Evolutionary conservation across 2,888 invertebrate genomes (phyloP).

Genomic region (Nomada flava): DNA sequence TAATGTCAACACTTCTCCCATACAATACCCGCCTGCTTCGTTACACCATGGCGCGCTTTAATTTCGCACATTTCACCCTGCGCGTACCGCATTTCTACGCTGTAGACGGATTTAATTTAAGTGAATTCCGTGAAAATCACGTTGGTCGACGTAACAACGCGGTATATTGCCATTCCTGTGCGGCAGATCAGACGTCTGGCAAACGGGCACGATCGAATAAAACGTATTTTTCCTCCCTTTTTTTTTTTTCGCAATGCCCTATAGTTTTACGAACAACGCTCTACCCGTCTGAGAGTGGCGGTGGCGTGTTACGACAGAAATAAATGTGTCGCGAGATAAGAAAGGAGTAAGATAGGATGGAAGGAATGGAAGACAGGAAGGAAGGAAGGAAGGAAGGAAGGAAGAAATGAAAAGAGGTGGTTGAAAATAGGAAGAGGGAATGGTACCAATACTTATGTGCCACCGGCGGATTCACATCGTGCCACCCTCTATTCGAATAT

Average conservation of each 20-base stretch:
- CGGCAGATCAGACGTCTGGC: slow-evolving; percentile 53
- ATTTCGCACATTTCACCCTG: slow-evolving; percentile 44
- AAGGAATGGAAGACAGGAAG: slow-evolving; percentile 24
- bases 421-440: slow-evolving; percentile 28
- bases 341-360: slow-evolving; percentile 2
- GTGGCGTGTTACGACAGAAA: slow-evolving; percentile 19
- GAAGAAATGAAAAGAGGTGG: slow-evolving; percentile 27
- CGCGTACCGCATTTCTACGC: slow-evolving; percentile 24
- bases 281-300: slow-evolving; percentile 6
- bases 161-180: slow-evolving; percentile 73
- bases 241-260: neutral
- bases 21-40: neutral
- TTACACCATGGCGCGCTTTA: slow-evolving; percentile 16
- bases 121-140: slow-evolving; percentile 71
- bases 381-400: slow-evolving; percentile 33
- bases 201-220: slow-evolving; percentile 57
- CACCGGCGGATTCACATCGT: slow-evolving; percentile 49
- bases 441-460: slow-evolving; percentile 38
- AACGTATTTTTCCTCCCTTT: slow-evolving; percentile 23
- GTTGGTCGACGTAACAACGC: slow-evolving; percentile 63
- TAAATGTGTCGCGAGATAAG: slow-evolving; percentile 42
- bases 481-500: slow-evolving; percentile 19
- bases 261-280: slow-evolving; percentile 1
- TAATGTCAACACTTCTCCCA: too few relatives aligned
- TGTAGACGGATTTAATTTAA: slow-evolving; percentile 71